These are phyloP conservation scores for Euwallacea similis DNA, from an alignment of 1,140 invertebrate species.

Conservation along the genomic window DNA sequence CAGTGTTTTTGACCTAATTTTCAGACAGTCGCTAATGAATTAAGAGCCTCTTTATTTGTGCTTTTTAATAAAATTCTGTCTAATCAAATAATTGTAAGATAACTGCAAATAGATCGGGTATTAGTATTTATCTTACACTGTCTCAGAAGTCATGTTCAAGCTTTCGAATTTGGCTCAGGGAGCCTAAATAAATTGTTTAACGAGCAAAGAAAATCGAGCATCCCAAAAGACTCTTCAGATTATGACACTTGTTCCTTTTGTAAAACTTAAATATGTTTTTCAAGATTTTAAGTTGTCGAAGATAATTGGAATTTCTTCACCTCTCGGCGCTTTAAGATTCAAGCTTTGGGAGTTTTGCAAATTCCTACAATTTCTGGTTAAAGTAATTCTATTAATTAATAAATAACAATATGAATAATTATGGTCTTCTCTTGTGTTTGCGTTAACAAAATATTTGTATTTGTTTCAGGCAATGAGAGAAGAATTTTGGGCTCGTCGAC, in stretches of 20 bases:
- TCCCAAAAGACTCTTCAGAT: neutral
- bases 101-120: too few species aligned
- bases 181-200: too few species aligned
- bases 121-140: too few species aligned
- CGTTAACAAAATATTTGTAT: constrained; percentile 1
- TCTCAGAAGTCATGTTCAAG: too few species aligned
- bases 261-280: constrained; percentile 41
- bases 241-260: constrained; percentile 50
- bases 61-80: too few species aligned
- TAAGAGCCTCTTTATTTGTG: too few species aligned
- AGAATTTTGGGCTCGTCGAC: constrained; percentile 60
- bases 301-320: constrained; percentile 46
- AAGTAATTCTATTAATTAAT: neutral
- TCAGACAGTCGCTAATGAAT: too few species aligned
- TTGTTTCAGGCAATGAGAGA: constrained; percentile 53
- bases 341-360: constrained; percentile 43
- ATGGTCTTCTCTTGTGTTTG: constrained; percentile 20
- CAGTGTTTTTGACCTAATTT: too few species aligned
- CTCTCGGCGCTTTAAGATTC: constrained; percentile 34
- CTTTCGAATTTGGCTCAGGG: too few species aligned
- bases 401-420: constrained; percentile 1
- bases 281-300: constrained; percentile 50
- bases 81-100: too few species aligned
- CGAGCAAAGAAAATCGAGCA: too few species aligned
- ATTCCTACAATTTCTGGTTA: constrained; percentile 42